These are phyloP conservation scores for honey bee (Apis mellifera) DNA, from an alignment of 1,140 invertebrate species.

Conservation along the genomic window Amel_HAv3.1 CM009931.2:27073501-27074000, in stretches of 20 bases:
- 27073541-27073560: constrained; percentile 67
- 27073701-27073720: too few relatives aligned
- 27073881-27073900: too few relatives aligned
- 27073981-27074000: constrained; percentile 54
- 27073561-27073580: constrained; percentile 8
- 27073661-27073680: too few relatives aligned
- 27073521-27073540: constrained; percentile 72
- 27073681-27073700: background rate
- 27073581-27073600: constrained; percentile 36
- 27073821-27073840: background rate
- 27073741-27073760: too few relatives aligned
- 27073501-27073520: constrained; percentile 60
- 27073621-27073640: too few relatives aligned
- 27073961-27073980: constrained; percentile 61
- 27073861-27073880: background rate
- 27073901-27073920: background rate
- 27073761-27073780: too few relatives aligned
- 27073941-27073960: constrained; percentile 44
- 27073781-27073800: too few relatives aligned
- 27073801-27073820: too few relatives aligned
- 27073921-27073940: constrained; percentile 38
- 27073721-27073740: too few relatives aligned
- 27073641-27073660: too few relatives aligned
- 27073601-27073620: constrained; percentile 29
- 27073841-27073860: background rate